phyloP scores from a whole-genome alignment of 2,113 vertebrate species.

The Tenebrosternarchus preto region DNA sequence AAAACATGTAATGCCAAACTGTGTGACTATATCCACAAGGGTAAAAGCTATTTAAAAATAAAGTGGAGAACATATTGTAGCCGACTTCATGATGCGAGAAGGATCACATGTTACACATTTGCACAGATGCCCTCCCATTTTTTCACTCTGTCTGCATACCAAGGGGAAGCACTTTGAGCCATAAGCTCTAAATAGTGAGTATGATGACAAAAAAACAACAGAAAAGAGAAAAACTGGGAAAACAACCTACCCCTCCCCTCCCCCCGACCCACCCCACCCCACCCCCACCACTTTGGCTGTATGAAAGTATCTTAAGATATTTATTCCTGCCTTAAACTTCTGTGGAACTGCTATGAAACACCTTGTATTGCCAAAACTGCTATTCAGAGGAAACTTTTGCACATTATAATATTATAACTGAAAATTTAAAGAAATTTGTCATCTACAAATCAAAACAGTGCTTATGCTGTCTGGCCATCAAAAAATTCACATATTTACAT shows the following conservation, averaged over 20 bases:
- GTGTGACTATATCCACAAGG: slow-evolving; percentile 44
- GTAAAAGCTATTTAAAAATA: slow-evolving; percentile 57
- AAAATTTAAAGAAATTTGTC: too few species aligned
- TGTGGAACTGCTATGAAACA: too few species aligned
- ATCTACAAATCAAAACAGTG: slow-evolving; percentile 28
- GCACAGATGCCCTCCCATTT: slow-evolving; percentile 48
- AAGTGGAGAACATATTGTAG: slow-evolving; percentile 45
- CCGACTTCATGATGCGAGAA: slow-evolving; percentile 40
- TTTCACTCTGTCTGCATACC: slow-evolving; percentile 31
- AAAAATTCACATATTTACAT: slow-evolving; percentile 22
- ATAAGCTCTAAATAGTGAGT: slow-evolving; percentile 45
- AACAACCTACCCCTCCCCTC: too few species aligned
- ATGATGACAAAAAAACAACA: slow-evolving; percentile 46
- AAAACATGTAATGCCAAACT: slow-evolving; percentile 47
- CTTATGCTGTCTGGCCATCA: slow-evolving; percentile 10
- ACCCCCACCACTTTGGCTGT: too few species aligned
- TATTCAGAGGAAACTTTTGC: too few species aligned
- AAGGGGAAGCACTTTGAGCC: slow-evolving; percentile 44
- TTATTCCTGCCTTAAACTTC: too few species aligned
- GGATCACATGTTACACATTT: slow-evolving; percentile 27
- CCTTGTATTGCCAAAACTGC: too few species aligned
- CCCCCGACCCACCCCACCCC: too few species aligned
- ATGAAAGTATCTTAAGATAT: too few species aligned
- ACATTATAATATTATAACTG: too few species aligned
- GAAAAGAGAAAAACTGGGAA: too few species aligned